phyloP scores from a whole-genome alignment of 1,140 invertebrate genomes.

The Drosophila malerkotliana region DNA sequence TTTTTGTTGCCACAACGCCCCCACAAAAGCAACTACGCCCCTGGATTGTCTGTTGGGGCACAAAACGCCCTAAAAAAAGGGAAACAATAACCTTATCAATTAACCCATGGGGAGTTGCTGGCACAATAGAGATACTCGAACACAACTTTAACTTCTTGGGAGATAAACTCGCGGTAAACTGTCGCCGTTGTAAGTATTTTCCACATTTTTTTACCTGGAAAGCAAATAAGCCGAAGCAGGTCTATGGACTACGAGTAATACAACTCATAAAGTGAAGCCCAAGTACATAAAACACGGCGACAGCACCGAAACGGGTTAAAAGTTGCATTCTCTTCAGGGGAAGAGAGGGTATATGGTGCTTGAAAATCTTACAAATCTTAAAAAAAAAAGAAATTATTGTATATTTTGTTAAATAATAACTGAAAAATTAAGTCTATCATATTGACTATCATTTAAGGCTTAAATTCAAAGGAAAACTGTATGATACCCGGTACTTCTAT shows the following conservation, averaged over 20 bases:
- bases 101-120: conserved; percentile 44
- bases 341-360: not conserved
- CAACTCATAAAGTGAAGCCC: conserved; percentile 75
- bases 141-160: conserved; percentile 13
- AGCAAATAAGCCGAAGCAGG: conserved; percentile 60
- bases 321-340: conserved; percentile 12
- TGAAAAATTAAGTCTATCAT: too few relatives aligned
- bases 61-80: conserved; percentile 26
- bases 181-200: conserved; percentile 7
- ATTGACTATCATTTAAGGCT: not conserved
- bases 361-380: too few relatives aligned
- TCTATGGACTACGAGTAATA: conserved; percentile 63
- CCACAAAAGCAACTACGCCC: conserved; percentile 17
- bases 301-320: conserved; percentile 56
- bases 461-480: too few relatives aligned
- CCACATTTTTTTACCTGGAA: conserved; percentile 54
- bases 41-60: conserved; percentile 11
- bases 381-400: too few relatives aligned
- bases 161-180: conserved; percentile 1
- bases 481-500: too few relatives aligned
- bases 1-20: conserved; percentile 19
- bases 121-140: conserved; percentile 11
- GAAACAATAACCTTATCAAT: conserved; percentile 50
- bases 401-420: too few relatives aligned
- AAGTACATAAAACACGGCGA: conserved; percentile 71